A percentile compares a stretch with the other conserved stretches of the same genome.
Conservation (phyloP, 2,888 invertebrate genomes). For the Eristalis pertinax region DNA sequence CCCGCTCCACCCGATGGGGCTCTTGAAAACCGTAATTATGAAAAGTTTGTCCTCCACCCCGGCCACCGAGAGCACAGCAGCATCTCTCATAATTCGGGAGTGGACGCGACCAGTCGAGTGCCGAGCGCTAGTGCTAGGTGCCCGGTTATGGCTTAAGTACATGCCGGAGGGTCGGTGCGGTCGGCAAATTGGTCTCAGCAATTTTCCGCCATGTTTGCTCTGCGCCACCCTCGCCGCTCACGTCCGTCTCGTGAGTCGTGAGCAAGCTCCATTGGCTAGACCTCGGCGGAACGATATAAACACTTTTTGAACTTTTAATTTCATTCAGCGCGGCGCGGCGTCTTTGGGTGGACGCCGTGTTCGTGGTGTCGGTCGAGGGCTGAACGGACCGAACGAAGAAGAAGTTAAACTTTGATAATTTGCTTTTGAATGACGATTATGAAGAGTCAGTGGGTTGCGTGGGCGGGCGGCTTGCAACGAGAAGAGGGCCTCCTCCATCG, state of each 20-base stretch:
- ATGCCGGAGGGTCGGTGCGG: slow-evolving; percentile 41
- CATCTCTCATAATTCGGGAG: neutral
- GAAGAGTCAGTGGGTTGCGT: neutral
- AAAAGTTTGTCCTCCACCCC: slow-evolving; percentile 60
- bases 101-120: neutral
- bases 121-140: neutral
- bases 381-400: slow-evolving; percentile 53
- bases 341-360: no score
- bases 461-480: neutral
- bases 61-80: neutral
- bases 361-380: slow-evolving; percentile 19
- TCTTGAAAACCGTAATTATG: slow-evolving; percentile 48
- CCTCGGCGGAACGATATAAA: slow-evolving; percentile 52
- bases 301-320: slow-evolving; percentile 71
- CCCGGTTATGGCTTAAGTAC: slow-evolving; percentile 38
- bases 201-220: slow-evolving; percentile 63
- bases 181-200: slow-evolving; percentile 62
- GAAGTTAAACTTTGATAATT: slow-evolving; percentile 69
- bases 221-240: neutral
- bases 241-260: neutral
- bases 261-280: neutral
- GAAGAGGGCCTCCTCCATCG: neutral
- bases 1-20: neutral
- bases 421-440: slow-evolving; percentile 63
- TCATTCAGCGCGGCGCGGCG: slow-evolving; percentile 46